Evolutionary conservation across 2,113 vertebrate genomes (phyloP).

Genomic region (Quiscalus mexicanus): DNA sequence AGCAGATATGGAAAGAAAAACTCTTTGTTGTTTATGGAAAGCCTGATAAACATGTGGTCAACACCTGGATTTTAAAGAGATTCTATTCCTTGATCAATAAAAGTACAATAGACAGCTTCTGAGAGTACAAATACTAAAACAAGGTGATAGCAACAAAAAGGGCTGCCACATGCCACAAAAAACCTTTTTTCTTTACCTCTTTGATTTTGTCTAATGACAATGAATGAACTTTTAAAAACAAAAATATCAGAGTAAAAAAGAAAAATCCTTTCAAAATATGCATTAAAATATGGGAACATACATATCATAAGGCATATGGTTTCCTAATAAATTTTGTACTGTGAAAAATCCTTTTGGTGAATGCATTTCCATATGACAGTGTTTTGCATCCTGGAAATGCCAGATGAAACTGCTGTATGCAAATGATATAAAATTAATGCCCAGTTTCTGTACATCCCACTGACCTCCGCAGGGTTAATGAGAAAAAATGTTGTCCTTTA

Average conservation of each 20-base stretch:
- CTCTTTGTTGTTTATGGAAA: constrained; percentile 55
- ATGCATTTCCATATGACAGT: not conserved
- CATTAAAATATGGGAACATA: constrained; percentile 39
- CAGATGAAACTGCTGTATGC: not conserved
- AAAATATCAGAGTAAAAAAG: constrained; percentile 56
- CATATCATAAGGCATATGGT: not conserved
- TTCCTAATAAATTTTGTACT: constrained; percentile 6
- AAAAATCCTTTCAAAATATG: constrained; percentile 56
- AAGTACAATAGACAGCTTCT: constrained; percentile 61
- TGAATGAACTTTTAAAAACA: constrained; percentile 40
- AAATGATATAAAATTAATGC: not conserved
- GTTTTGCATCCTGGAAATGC: not conserved
- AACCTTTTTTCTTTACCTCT: constrained; percentile 51
- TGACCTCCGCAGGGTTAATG: constrained; percentile 2
- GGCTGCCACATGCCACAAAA: constrained; percentile 31
- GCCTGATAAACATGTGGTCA: constrained; percentile 71
- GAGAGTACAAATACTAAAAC: constrained; percentile 71
- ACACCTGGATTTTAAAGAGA: constrained; percentile 71
- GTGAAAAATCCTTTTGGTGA: not conserved
- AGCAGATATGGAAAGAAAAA: constrained; percentile 57
- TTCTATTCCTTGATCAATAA: constrained; percentile 68
- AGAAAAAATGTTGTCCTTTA: not conserved
- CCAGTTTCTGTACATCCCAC: not conserved
- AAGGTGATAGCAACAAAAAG: constrained; percentile 56
- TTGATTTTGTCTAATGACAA: constrained; percentile 41